These are phyloP conservation scores for Diuraphis noxia DNA, from an alignment of 1,140 invertebrate genomes.

Conservation along the genomic window DNA sequence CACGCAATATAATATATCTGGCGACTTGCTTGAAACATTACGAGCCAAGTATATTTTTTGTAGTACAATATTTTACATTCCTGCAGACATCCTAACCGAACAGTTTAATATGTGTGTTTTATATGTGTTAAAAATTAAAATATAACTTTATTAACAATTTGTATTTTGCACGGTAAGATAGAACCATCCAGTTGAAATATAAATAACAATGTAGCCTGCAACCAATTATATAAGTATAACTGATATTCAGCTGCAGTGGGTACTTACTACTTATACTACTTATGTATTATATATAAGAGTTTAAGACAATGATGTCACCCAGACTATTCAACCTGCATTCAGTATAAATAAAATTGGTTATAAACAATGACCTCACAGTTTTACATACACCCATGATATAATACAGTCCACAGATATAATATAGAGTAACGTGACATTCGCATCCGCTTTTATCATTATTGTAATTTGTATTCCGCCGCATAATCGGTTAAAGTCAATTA, in stretches of 20 bases:
- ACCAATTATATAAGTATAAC: neutral
- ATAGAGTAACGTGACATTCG: neutral
- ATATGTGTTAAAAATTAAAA: no score
- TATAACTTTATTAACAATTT: neutral
- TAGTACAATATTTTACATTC: neutral
- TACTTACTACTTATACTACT: no score
- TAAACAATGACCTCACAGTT: slow-evolving; percentile 5
- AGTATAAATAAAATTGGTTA: neutral
- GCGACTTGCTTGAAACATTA: neutral
- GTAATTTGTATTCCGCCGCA: neutral
- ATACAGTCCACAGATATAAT: neutral
- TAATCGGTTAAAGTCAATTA: neutral
- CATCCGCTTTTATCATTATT: neutral
- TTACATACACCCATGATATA: neutral
- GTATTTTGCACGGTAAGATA: neutral
- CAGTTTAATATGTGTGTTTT: neutral
- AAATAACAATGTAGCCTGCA: neutral
- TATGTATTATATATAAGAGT: neutral
- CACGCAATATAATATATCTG: neutral
- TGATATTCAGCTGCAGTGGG: neutral
- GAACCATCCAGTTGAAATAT: neutral
- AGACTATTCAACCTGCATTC: neutral
- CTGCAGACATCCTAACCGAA: no score
- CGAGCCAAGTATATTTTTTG: neutral
- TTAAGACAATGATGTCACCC: neutral